Conservation (phyloP, 2,113 vertebrate genomes). For the Macaca mulatta region DNA sequence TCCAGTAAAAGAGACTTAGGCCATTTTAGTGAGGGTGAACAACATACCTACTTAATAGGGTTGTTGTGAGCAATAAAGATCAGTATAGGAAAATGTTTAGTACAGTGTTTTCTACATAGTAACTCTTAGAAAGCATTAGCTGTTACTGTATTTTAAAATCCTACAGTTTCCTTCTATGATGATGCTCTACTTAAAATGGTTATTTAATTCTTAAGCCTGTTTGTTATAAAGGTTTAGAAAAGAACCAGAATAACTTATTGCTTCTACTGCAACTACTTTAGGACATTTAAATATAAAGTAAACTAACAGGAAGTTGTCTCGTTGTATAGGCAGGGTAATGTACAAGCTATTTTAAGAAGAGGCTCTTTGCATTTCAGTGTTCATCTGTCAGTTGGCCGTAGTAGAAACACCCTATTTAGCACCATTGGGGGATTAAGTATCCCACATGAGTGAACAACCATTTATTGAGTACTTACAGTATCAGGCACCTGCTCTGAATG, state of each 20-base stretch:
- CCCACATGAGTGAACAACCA: neutral
- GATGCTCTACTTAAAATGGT: neutral
- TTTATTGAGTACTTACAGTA: neutral
- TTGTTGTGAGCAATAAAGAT: neutral
- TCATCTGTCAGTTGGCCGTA: neutral
- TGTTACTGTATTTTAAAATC: conserved; percentile 5
- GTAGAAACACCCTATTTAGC: neutral
- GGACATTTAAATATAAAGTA: conserved; percentile 23
- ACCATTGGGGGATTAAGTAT: neutral
- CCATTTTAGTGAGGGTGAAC: neutral
- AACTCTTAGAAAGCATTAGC: neutral
- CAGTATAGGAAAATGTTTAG: neutral
- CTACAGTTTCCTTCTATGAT: neutral
- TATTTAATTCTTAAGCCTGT: conserved; percentile 29
- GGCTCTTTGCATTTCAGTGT: neutral
- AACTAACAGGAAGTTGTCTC: neutral
- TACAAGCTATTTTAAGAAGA: conserved; percentile 35
- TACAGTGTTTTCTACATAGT: neutral
- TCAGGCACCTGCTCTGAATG: neutral
- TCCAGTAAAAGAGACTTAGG: neutral
- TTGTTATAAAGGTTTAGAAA: conserved; percentile 23
- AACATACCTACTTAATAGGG: neutral
- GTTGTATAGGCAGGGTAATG: neutral
- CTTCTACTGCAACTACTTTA: neutral
- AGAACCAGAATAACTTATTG: neutral